Evolutionary conservation across 2,797 vertebrate genomes (phyloP).

Genomic region (Gymnopithys bicolor): DNA sequence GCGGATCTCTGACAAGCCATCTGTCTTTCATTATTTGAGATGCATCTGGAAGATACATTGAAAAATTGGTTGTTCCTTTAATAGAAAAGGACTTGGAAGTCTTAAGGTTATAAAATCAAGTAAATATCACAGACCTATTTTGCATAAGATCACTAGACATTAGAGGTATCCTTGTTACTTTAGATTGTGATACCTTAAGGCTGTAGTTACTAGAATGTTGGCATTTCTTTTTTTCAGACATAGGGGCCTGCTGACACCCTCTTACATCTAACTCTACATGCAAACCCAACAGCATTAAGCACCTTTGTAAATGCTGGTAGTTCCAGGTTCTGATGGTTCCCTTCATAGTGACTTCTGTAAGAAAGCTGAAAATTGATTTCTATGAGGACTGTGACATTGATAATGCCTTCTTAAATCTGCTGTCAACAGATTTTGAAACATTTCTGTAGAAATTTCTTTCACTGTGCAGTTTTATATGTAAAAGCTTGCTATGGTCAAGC

Average conservation of each 20-base stretch:
- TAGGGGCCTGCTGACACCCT: neutral
- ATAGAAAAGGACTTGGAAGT: neutral
- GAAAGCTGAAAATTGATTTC: neutral
- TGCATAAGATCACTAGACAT: neutral
- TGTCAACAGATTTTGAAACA: neutral
- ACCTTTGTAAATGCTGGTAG: neutral
- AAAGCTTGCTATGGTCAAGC: neutral
- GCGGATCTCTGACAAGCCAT: neutral
- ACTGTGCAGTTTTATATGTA: neutral
- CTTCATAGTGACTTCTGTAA: neutral
- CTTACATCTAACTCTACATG: too few relatives aligned
- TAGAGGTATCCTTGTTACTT: neutral
- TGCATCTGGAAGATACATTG: neutral
- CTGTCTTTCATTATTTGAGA: neutral
- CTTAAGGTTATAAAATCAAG: neutral
- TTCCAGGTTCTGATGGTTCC: neutral
- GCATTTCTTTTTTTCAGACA: neutral
- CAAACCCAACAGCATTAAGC: neutral
- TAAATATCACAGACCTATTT: neutral
- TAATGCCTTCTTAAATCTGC: neutral
- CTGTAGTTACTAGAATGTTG: neutral
- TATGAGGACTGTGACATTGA: neutral
- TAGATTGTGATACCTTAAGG: neutral
- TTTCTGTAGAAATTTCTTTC: neutral
- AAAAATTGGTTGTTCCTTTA: neutral